A percentile compares a stretch with the other conserved stretches of the same genome.
phyloP scores from a whole-genome alignment of 64 coral and sea anemone species.

The Montipora efflorescens region DNA sequence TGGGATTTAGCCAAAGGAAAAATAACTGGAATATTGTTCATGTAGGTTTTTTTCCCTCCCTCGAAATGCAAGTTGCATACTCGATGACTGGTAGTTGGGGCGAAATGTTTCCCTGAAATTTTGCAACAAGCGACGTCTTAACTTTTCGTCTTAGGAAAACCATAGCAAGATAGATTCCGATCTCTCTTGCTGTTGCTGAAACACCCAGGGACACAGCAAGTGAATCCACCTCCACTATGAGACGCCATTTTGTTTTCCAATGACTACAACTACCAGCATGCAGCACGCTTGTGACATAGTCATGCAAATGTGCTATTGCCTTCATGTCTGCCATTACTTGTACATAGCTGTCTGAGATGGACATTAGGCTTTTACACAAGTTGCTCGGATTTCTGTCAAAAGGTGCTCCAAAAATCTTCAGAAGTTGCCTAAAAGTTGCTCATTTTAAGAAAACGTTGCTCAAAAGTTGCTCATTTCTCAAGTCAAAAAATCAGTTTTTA shows the following conservation, averaged over 20 bases:
- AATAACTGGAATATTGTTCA: constrained; percentile 39
- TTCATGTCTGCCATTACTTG: too few species aligned
- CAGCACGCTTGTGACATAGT: background rate
- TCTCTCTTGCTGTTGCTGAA: constrained; percentile 32
- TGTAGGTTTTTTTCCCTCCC: constrained; percentile 56
- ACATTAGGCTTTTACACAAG: too few species aligned
- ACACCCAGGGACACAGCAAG: background rate
- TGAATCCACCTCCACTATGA: constrained; percentile 36
- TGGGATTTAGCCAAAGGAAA: constrained; percentile 31
- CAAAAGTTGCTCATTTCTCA: too few species aligned
- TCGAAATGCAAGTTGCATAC: constrained; percentile 54
- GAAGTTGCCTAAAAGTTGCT: too few species aligned
- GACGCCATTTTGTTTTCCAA: background rate
- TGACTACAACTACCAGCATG: constrained; percentile 25
- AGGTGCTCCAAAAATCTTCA: too few species aligned
- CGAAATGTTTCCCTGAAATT: constrained; percentile 9
- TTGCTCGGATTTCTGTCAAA: too few species aligned
- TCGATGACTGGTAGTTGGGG: constrained; percentile 4
- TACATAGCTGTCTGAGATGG: too few species aligned
- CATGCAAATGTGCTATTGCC: too few species aligned
- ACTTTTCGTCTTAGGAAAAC: constrained; percentile 7
- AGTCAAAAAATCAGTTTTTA: too few species aligned
- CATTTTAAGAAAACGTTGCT: too few species aligned
- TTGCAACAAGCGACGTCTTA: background rate
- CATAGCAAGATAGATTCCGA: constrained; percentile 12